Percentiles rank a stretch among this genome's conserved stretches.
phyloP scores from a whole-genome alignment of 1,140 invertebrate species.

The Bombus affinis region DNA sequence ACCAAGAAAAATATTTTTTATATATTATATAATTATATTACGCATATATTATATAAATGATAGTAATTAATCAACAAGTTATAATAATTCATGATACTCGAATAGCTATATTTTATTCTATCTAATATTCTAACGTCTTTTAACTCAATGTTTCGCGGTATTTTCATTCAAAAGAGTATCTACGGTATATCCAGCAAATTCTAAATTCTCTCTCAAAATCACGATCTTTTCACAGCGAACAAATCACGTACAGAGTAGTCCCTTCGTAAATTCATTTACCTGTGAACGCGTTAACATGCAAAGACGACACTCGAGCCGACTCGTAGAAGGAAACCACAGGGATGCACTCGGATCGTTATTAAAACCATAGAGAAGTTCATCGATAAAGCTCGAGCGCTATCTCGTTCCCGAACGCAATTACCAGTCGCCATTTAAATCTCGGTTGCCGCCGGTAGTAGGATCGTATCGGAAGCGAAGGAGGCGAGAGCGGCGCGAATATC shows the following conservation, averaged over 20 bases:
- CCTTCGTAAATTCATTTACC: not conserved
- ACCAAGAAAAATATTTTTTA: too few relatives aligned
- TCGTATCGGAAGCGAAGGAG: slow-evolving; percentile 12
- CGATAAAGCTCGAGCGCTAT: not conserved
- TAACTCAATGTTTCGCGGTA: too few relatives aligned
- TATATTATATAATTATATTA: too few relatives aligned
- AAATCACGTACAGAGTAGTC: not conserved
- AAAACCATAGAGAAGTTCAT: not conserved
- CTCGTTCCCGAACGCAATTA: slow-evolving; percentile 30
- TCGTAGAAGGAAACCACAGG: not conserved
- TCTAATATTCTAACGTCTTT: too few relatives aligned
- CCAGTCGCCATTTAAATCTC: slow-evolving; percentile 31
- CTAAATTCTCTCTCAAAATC: not conserved
- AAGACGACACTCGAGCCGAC: too few relatives aligned
- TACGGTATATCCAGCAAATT: too few relatives aligned
- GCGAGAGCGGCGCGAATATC: slow-evolving; percentile 44
- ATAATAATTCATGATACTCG: too few relatives aligned
- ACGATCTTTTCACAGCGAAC: not conserved
- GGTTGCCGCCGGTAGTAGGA: slow-evolving; percentile 25
- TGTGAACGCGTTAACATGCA: not conserved
- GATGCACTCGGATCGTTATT: not conserved
- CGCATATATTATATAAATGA: too few relatives aligned
- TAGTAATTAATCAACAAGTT: too few relatives aligned
- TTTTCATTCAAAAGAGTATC: too few relatives aligned
- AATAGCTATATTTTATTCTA: too few relatives aligned